Evolutionary conservation across 2,113 vertebrate genomes (phyloP).

Genomic region (Takifugu bimaculatus): DNA sequence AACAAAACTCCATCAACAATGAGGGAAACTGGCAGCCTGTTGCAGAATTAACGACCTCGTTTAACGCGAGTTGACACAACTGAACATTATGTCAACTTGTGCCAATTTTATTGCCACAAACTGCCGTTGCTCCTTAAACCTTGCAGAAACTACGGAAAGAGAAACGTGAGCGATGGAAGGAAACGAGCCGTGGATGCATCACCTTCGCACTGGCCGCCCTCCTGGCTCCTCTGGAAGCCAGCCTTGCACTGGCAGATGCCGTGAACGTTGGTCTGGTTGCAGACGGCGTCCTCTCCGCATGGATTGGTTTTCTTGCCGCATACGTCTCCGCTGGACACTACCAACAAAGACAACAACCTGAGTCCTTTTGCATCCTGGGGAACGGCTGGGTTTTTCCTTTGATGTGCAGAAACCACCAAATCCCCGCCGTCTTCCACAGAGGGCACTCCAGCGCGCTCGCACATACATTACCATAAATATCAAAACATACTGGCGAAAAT

Average conservation of each 20-base stretch:
- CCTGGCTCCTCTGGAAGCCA: slow-evolving; percentile 90
- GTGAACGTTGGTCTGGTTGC: slow-evolving; percentile 87
- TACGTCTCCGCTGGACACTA: slow-evolving; percentile 82
- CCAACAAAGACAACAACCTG: slow-evolving; percentile 59
- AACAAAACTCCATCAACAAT: neutral
- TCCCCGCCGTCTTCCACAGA: slow-evolving; percentile 31
- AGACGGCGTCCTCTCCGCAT: slow-evolving; percentile 91
- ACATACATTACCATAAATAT: slow-evolving; percentile 63
- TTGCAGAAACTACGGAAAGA: too few relatives aligned
- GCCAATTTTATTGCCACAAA: neutral
- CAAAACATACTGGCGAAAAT: slow-evolving; percentile 39
- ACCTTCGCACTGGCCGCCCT: slow-evolving; percentile 91
- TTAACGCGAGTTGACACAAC: neutral
- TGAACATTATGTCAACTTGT: neutral
- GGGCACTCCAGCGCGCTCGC: slow-evolving; percentile 29
- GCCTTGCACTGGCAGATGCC: slow-evolving; percentile 88
- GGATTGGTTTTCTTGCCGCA: slow-evolving; percentile 88
- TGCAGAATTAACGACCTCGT: neutral
- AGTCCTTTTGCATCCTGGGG: slow-evolving; percentile 37
- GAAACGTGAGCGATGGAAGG: neutral
- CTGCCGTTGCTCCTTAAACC: neutral
- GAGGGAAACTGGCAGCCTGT: neutral
- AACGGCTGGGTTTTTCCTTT: slow-evolving; percentile 57
- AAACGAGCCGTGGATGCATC: slow-evolving; percentile 21
- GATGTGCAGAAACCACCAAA: slow-evolving; percentile 50